Evolutionary conservation across 2,797 vertebrate species (phyloP), one percentile per base, ranked within the genome.

Genomic region (Lerista edwardsae): DNA sequence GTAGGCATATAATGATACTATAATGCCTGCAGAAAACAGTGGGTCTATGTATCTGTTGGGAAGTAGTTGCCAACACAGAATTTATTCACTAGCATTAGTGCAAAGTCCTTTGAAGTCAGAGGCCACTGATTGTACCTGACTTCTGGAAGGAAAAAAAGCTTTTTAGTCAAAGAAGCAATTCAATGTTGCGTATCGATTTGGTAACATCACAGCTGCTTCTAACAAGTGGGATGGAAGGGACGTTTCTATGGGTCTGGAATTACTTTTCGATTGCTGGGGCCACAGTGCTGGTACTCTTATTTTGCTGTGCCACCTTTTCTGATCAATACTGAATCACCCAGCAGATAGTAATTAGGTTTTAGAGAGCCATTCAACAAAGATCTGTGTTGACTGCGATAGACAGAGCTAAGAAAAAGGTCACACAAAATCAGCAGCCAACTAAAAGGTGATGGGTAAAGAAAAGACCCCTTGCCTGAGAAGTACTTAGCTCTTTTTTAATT

Each of bases 401-500:
- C 95, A 95, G 95, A 96, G 96, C 96, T 96, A 95, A 94, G 96
- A 95, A 95, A 97, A 97, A 97, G 97, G 97, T 97, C 97, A 97
- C 93, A 94, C 95, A 94, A 96, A 97, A 97, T 97, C 96, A 97
- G 96, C 96, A 96, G 96, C 96, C 96, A 95, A 95, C 96, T 96
- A 97, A 97, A 97, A 97, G 97, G 97, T 97, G 97, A 97, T 96
- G 97, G 97, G 96, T 96, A 96, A 96, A 96, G 97, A 97, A 97
- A 97, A 96, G 96, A 96, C 97, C 96, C 96, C 97, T 97, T 96
- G 96, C 96, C 96, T 95, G 96, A 97, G 95, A 97, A 96, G 96
- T 97, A 97, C 97, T 98, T 98, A 98, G 97, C 97, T 97, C 97
- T 96, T 97, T 98, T 98, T 98, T 98, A 98, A 98, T 98, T 98